phyloP scores from a whole-genome alignment of 2,797 vertebrate genomes.

The Erithacus rubecula region DNA sequence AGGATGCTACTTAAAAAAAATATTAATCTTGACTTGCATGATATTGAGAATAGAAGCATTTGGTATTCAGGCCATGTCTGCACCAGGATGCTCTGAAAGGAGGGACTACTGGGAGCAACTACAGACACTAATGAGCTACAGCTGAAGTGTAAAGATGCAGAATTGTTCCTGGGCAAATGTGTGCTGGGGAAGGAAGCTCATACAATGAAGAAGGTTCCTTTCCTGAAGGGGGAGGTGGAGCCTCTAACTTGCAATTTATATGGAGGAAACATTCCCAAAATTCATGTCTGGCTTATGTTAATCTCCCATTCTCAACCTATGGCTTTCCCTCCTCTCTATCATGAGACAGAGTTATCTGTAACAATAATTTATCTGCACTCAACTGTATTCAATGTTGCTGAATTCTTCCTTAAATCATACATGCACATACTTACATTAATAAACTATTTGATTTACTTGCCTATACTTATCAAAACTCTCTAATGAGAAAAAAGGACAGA shows the following conservation, averaged over 20 bases:
- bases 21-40: background rate
- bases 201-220: background rate
- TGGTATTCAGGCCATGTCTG: constrained; percentile 8
- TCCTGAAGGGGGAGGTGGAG: background rate
- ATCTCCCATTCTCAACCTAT: background rate
- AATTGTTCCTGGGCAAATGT: background rate
- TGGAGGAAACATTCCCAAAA: background rate
- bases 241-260: background rate
- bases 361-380: background rate
- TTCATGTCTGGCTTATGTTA: background rate
- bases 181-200: background rate
- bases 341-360: background rate
- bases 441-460: background rate
- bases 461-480: background rate
- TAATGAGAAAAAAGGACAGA: background rate
- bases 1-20: background rate
- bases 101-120: constrained; percentile 13
- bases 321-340: background rate
- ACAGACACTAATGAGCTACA: constrained; percentile 33
- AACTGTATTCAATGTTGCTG: background rate
- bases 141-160: background rate
- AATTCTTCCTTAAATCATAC: background rate
- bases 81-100: background rate
- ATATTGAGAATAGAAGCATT: background rate
- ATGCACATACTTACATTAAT: background rate